A percentile compares a stretch with the other conserved stretches of the same genome.
Conservation (phyloP, 2,888 invertebrate genomes). For the Deroplatys truncata region DNA sequence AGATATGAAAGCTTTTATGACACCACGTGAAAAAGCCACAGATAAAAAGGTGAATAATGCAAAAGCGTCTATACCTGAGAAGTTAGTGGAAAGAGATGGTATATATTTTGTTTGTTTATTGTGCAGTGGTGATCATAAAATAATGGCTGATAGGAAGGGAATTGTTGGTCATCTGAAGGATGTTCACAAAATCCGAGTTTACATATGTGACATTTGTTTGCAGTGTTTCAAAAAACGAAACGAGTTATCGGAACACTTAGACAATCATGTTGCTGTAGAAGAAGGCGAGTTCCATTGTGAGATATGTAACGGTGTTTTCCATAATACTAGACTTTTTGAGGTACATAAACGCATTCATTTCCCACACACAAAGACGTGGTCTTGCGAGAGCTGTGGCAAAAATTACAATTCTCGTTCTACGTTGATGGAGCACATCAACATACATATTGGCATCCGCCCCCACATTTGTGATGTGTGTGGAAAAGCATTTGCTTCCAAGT, state of each 20-base stretch:
- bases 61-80: constrained; percentile 38
- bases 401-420: constrained; percentile 64
- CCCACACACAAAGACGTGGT: constrained; percentile 57
- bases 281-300: constrained; percentile 62
- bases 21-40: constrained; percentile 21
- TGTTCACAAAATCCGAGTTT: constrained; percentile 58
- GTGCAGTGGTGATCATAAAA: constrained; percentile 45
- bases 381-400: constrained; percentile 62
- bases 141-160: constrained; percentile 52
- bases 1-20: background rate
- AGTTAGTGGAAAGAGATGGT: constrained; percentile 32
- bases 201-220: constrained; percentile 68
- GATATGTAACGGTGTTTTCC: constrained; percentile 58
- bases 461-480: constrained; percentile 61
- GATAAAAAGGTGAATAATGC: constrained; percentile 10
- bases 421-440: constrained; percentile 66
- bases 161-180: constrained; percentile 60
- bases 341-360: constrained; percentile 62
- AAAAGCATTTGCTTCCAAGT: constrained; percentile 75
- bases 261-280: constrained; percentile 57
- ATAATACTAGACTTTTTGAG: constrained; percentile 55
- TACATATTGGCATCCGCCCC: constrained; percentile 64
- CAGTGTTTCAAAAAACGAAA: constrained; percentile 58
- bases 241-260: constrained; percentile 59
- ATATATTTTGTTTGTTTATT: constrained; percentile 39